Evolutionary conservation across 2,888 invertebrate species (phyloP), one percentile per base, ranked within the genome.

Genomic region (Coleophora deauratella): DNA sequence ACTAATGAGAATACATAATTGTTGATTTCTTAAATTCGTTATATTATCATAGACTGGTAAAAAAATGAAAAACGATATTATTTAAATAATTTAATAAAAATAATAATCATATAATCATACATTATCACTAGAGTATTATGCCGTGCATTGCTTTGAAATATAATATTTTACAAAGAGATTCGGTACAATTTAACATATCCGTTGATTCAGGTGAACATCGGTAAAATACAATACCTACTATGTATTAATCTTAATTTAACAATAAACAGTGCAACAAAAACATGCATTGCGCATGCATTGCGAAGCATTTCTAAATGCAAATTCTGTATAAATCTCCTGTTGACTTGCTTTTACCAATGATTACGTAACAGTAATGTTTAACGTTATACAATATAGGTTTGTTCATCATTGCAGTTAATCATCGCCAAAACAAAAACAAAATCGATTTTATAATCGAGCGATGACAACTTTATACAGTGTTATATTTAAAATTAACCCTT

Each of bases 41-140:
- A 28, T 28, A 9, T 28, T 28, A 28, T 28, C 10, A 28, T 28
- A 9, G 9, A 28, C 28, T 28, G 9, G 9, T 9, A 10, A 28
- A 8, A 28, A 28, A 10, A 8, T 10, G 10, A 28, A 28, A 13
- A 13, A 11, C 11, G 8, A 38, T 34, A 40, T 43, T 47, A 50
- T 46, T 47, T 54, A 51, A 56, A 62, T 57, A 61, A 59, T 62
- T 61, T 61, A 61, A 54, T 61, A 55, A 57, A 47, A 58, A 55
- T n/a, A 21, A 21, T 21, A 21, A 21, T 6, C 3, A n/a, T 55
- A 59, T 54, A 57, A 56, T 49, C 52, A 33, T 47, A 42, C 46
- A 41, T 43, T 45, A 52, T 46, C 46, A 46, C 43, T 45, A 46
- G 30, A 50, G 40, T 45, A 52, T 53, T 59, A 55, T 59, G 56